These are phyloP conservation scores for Spea hammondii DNA, from an alignment of 2,797 vertebrate genomes.

Conservation along the genomic window DNA sequence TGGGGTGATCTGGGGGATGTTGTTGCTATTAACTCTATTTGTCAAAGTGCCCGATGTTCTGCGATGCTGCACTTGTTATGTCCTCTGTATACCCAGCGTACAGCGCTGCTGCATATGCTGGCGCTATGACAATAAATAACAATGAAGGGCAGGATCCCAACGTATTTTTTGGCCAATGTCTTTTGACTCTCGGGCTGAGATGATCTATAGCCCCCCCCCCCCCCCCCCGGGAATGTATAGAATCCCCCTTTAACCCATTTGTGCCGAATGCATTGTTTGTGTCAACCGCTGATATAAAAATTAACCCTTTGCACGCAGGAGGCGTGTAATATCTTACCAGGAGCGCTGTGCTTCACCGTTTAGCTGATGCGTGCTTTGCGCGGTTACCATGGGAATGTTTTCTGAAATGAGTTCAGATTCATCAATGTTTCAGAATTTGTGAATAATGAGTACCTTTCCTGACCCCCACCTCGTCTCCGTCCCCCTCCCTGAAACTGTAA, in stretches of 20 bases:
- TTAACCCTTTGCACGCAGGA: slow-evolving; percentile 24
- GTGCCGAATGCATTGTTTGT: slow-evolving; percentile 16
- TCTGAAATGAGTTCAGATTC: no score
- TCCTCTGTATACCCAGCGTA: no score
- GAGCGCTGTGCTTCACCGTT: neutral
- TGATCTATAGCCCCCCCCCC: no score
- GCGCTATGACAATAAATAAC: no score
- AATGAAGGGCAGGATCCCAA: no score
- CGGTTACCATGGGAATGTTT: neutral
- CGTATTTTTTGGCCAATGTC: no score
- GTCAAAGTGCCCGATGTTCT: no score
- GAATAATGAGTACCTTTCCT: neutral
- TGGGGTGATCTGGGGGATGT: no score
- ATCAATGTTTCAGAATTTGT: neutral
- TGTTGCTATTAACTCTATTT: no score
- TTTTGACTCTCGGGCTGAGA: no score
- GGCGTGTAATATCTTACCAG: neutral
- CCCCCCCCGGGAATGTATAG: neutral
- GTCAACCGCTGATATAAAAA: slow-evolving; percentile 5
- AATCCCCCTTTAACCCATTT: slow-evolving; percentile 42
- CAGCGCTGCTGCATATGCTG: no score
- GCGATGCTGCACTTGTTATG: no score
- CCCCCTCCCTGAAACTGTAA: neutral
- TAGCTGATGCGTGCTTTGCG: neutral
- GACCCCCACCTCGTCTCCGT: neutral